These are phyloP conservation scores for Oryzias woworae DNA, from an alignment of 2,113 vertebrate genomes.

Conservation along the genomic window DNA sequence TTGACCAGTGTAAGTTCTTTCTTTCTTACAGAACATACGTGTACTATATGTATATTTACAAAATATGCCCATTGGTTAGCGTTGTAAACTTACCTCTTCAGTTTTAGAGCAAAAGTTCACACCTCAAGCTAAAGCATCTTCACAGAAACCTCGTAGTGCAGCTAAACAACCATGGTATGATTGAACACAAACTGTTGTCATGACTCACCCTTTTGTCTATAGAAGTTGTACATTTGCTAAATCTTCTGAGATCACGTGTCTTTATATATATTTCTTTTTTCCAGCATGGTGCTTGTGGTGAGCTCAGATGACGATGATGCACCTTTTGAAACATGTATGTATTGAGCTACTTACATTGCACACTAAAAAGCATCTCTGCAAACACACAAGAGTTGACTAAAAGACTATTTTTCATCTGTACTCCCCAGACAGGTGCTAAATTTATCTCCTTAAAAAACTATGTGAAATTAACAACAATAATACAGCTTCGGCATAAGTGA, in stretches of 20 bases:
- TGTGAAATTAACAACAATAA: too few species aligned
- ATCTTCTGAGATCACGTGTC: not conserved
- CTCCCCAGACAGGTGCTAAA: too few species aligned
- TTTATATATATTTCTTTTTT: not conserved
- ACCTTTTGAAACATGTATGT: constrained; percentile 76
- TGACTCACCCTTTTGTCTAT: not conserved
- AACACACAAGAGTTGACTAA: too few species aligned
- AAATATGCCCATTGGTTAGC: too few species aligned
- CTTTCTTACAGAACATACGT: not conserved
- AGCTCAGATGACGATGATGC: constrained; percentile 69
- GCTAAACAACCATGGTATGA: constrained; percentile 55
- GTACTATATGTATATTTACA: too few species aligned
- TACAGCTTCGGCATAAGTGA: too few species aligned
- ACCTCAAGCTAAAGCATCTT: constrained; percentile 52
- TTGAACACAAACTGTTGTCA: not conserved
- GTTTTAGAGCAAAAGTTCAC: constrained; percentile 66
- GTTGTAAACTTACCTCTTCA: constrained; percentile 18
- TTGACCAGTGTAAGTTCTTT: constrained; percentile 78
- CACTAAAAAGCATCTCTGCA: too few species aligned
- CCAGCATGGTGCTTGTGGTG: constrained; percentile 48
- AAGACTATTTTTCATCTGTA: too few species aligned
- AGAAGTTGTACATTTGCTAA: not conserved
- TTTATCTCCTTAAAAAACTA: too few species aligned
- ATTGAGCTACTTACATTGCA: not conserved
- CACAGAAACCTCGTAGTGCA: constrained; percentile 34